Conservation (phyloP, 2,888 invertebrate genomes). For the Dysmachus trigonus region DNA sequence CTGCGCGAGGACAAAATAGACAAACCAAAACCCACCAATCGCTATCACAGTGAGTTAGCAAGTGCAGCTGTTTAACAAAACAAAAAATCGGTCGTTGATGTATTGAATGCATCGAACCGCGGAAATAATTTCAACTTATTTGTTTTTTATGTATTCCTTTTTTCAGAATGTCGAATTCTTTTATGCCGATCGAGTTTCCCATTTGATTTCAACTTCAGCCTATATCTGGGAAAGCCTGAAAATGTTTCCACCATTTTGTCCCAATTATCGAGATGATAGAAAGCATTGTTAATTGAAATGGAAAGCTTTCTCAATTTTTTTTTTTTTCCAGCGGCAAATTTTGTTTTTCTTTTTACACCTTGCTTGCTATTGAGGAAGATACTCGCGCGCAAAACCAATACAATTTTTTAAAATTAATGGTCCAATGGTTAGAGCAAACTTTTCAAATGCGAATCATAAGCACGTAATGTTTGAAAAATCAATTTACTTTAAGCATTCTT, state of each 20-base stretch:
- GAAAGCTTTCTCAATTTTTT: not conserved
- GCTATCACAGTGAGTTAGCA: not conserved
- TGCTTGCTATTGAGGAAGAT: not conserved
- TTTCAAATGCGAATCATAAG: not conserved
- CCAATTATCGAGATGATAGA: not conserved
- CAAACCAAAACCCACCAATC: not conserved
- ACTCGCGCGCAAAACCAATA: not conserved
- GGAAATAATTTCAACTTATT: not conserved
- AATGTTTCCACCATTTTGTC: not conserved
- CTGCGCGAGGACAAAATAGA: not conserved
- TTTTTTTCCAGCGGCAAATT: not conserved
- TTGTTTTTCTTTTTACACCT: not conserved
- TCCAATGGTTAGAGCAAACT: not conserved
- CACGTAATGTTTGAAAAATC: not conserved
- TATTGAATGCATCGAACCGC: not conserved
- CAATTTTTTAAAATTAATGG: not conserved
- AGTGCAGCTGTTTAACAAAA: not conserved
- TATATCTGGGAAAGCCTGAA: not conserved
- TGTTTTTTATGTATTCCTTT: not conserved
- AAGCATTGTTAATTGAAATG: not conserved
- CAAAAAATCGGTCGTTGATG: not conserved
- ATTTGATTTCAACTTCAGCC: not conserved
- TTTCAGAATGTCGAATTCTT: not conserved
- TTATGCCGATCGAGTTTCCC: not conserved
- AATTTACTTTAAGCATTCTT: not conserved